Conservation (phyloP, 2,888 invertebrate genomes). For the Platycnemis pennipes region DNA sequence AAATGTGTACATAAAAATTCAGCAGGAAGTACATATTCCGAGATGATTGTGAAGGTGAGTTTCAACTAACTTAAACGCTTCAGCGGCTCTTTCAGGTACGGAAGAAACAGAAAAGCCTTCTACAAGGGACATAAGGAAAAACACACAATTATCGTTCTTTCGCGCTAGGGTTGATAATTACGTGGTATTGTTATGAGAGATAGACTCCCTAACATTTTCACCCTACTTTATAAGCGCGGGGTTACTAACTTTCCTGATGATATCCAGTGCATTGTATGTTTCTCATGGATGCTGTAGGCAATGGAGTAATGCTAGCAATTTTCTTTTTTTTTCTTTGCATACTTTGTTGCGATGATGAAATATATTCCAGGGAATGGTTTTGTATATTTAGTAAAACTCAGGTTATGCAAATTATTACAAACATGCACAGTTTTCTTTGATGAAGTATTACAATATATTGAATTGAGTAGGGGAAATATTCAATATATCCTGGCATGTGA, state of each 20-base stretch:
- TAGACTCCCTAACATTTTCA: neutral
- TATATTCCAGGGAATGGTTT: neutral
- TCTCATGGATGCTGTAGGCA: neutral
- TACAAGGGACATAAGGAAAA: neutral
- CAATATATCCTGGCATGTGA: too few species aligned
- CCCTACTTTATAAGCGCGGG: neutral
- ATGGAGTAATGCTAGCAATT: neutral
- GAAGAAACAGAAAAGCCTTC: conserved; percentile 1
- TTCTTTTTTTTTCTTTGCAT: neutral
- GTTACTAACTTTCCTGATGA: neutral
- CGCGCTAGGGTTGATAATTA: neutral
- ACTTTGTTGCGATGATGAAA: neutral
- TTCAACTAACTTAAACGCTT: neutral
- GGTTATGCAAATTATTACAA: too few species aligned
- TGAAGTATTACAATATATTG: neutral
- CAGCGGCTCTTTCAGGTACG: neutral
- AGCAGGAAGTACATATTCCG: neutral
- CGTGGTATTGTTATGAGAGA: neutral
- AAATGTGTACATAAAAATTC: conserved; percentile 10
- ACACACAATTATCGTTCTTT: neutral
- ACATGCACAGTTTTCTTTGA: neutral
- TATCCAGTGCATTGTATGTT: neutral
- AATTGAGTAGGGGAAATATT: too few species aligned
- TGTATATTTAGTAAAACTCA: neutral
- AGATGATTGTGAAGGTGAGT: neutral